Evolutionary conservation across 2,888 invertebrate species (phyloP).

Genomic region (Lysandra coridon): DNA sequence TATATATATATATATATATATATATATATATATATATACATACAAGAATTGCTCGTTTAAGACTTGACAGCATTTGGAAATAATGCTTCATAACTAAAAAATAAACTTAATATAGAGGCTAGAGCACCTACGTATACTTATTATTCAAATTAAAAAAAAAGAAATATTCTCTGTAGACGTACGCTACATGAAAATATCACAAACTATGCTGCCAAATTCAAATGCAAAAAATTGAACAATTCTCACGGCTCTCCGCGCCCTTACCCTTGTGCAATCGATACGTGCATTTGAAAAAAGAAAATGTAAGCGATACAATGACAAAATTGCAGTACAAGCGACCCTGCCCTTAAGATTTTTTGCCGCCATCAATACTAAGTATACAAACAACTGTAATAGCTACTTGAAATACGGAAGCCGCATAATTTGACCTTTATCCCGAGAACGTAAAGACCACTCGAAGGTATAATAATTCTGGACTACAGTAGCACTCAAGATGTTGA

Average conservation of each 20-base stretch:
- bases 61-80: too few species aligned
- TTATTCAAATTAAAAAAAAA: too few species aligned
- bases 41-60: too few species aligned
- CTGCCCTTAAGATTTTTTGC: conserved; percentile 64
- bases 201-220: background rate
- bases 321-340: conserved; percentile 68
- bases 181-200: background rate
- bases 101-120: too few species aligned
- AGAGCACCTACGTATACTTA: too few species aligned
- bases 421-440: background rate
- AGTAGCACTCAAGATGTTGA: conserved; percentile 57
- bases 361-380: conserved; percentile 43
- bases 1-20: too few species aligned
- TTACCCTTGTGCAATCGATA: conserved; percentile 53
- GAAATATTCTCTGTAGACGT: too few species aligned
- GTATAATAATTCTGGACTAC: conserved; percentile 33
- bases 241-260: conserved; percentile 73
- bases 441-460: background rate
- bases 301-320: conserved; percentile 66
- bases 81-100: too few species aligned
- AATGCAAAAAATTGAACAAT: conserved; percentile 40
- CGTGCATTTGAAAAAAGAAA: conserved; percentile 51
- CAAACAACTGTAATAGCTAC: conserved; percentile 74
- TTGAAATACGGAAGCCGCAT: conserved; percentile 57
- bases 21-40: too few species aligned